A percentile compares a stretch with the other conserved stretches of the same genome.
These are phyloP conservation scores for Drosophila maculinotata DNA, from an alignment of 2,888 invertebrate genomes.

Conservation along the genomic window DNA sequence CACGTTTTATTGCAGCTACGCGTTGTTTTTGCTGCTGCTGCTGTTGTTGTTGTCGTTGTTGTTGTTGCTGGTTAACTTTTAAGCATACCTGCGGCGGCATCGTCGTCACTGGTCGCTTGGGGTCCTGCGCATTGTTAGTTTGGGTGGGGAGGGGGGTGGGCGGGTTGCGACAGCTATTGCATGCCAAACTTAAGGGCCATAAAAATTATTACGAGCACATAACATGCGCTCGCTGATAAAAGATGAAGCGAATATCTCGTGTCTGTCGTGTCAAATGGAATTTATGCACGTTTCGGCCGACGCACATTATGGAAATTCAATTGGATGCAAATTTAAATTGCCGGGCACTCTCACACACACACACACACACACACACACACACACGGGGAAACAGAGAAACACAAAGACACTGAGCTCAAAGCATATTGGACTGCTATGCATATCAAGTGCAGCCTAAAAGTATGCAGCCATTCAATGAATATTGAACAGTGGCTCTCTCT, in stretches of 20 bases:
- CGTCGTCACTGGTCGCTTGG: slow-evolving; percentile 34
- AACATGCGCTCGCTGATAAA: slow-evolving; percentile 59
- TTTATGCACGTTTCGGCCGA: slow-evolving; percentile 74
- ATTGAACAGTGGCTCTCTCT: slow-evolving; percentile 50
- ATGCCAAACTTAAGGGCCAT: slow-evolving; percentile 72
- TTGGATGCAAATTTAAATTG: slow-evolving; percentile 78
- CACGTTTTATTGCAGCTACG: slow-evolving; percentile 82
- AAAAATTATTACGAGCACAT: slow-evolving; percentile 78
- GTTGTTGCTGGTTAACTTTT: slow-evolving; percentile 68
- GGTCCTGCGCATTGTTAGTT: slow-evolving; percentile 40
- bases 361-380: slow-evolving; percentile 6
- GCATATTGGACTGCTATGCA: slow-evolving; percentile 47
- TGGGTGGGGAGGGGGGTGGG: slow-evolving; percentile 1
- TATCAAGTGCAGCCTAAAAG: slow-evolving; percentile 60
- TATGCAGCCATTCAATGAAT: slow-evolving; percentile 66
- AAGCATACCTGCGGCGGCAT: slow-evolving; percentile 71
- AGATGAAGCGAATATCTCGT: slow-evolving; percentile 36
- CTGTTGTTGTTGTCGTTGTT: slow-evolving; percentile 21
- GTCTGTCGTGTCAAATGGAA: slow-evolving; percentile 66
- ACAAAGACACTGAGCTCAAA: slow-evolving; percentile 10
- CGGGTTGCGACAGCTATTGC: slow-evolving; percentile 24
- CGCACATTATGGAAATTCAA: slow-evolving; percentile 78
- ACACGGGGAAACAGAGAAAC: slow-evolving; percentile 2
- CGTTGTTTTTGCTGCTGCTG: slow-evolving; percentile 36
- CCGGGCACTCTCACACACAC: slow-evolving; percentile 29